phyloP scores from a whole-genome alignment of 2,888 invertebrate genomes.

The Clanis bilineata region DNA sequence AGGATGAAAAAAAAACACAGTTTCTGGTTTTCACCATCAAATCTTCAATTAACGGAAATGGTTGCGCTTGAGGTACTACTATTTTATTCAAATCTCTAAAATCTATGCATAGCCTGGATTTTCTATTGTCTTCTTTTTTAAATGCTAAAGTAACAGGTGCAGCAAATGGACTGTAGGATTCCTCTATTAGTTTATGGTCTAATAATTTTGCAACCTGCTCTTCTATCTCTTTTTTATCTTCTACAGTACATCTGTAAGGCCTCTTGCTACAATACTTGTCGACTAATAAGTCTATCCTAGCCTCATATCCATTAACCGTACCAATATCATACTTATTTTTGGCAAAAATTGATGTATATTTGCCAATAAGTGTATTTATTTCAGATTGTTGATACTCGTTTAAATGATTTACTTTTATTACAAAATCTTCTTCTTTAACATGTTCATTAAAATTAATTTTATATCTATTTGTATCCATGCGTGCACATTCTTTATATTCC shows the following conservation, averaged over 20 bases:
- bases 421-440: background rate
- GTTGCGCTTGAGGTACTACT: constrained; percentile 34
- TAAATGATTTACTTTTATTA: constrained; percentile 20
- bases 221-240: constrained; percentile 29
- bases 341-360: constrained; percentile 26
- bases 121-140: constrained; percentile 30
- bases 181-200: constrained; percentile 23
- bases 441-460: background rate
- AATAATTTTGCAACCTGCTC: constrained; percentile 22
- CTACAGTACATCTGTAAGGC: constrained; percentile 24
- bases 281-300: constrained; percentile 29
- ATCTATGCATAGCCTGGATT: constrained; percentile 36
- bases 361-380: constrained; percentile 22
- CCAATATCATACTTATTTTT: constrained; percentile 34
- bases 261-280: constrained; percentile 35
- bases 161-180: constrained; percentile 35
- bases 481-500: constrained; percentile 18
- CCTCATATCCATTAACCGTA: constrained; percentile 33
- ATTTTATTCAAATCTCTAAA: constrained; percentile 28
- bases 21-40: constrained; percentile 42
- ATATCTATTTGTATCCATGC: constrained; percentile 15
- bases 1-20: constrained; percentile 42
- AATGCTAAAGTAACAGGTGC: constrained; percentile 30
- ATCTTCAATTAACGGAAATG: constrained; percentile 45
- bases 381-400: constrained; percentile 14